phyloP scores from a whole-genome alignment of 2,797 vertebrate genomes.

The Alouatta caraya region DNA sequence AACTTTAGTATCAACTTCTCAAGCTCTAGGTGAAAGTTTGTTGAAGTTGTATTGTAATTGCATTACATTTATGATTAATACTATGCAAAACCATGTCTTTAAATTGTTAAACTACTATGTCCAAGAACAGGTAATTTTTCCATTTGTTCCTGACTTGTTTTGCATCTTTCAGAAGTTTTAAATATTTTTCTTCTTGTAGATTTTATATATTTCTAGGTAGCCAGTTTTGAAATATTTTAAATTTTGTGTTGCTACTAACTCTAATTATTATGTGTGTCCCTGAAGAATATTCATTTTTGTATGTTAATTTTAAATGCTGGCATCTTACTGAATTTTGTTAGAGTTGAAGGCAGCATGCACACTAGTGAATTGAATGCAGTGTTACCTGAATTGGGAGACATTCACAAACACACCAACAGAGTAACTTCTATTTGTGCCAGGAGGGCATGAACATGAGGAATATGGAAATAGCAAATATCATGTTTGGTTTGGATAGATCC shows the following conservation, averaged over 20 bases:
- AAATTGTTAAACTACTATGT: neutral
- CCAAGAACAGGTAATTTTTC: neutral
- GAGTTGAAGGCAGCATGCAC: neutral
- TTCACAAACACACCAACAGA: neutral
- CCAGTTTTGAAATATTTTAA: neutral
- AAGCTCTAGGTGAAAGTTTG: neutral
- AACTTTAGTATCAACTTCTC: neutral
- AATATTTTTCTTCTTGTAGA: neutral
- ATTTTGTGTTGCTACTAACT: neutral
- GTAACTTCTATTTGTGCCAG: neutral
- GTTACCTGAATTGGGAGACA: neutral
- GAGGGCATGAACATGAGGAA: neutral
- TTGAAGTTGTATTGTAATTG: neutral
- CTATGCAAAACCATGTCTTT: neutral
- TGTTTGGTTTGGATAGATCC: no score
- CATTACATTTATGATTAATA: neutral
- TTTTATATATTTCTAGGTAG: neutral
- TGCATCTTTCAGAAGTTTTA: neutral
- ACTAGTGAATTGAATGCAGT: neutral
- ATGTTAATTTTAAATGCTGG: neutral
- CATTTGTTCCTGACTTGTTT: neutral
- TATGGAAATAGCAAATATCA: neutral
- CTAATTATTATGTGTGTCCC: neutral
- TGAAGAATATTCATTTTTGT: neutral
- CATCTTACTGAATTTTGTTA: neutral